Evolutionary conservation across 2,113 vertebrate genomes (phyloP), one percentile per base, ranked within the genome.

Genomic region (Lonchura striata): DNA sequence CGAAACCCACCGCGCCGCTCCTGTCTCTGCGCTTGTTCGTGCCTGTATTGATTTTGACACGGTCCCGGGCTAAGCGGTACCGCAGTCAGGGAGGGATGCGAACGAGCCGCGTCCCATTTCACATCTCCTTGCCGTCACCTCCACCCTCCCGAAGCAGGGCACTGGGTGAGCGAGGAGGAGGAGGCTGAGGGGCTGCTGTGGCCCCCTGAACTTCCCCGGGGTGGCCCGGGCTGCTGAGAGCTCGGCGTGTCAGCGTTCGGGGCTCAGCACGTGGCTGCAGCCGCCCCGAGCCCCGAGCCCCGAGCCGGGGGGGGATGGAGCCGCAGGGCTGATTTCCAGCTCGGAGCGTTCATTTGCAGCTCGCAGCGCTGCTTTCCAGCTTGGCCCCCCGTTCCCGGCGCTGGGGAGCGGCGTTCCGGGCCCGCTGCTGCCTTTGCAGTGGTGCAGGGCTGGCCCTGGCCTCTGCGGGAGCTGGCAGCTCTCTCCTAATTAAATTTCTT

Each of bases 391-490:
- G 6, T 8, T 66, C 37, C 42, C 10, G 65, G 65, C 8, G 31
- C 16, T n/a, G 90, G 30, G 8, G 60, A 85, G 53, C 44, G 4
- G 41, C 19, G 13, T 13, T 23, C 8, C 1, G 2, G 68, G 80
- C 60, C 16, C 1, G 18, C 46, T 25, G 46, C 56, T 33, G 77
- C 6, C 0, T 54, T 91, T 15, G 80, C 77, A 1, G 31, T 53
- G 80, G 27, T 52, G 84, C 90, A 75, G 84, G 0, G 13, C 28
- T 79, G 82, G 91, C 81, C 77, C 81, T 37, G 90, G 44, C 72
- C 81, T 92, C 86, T 79, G 92, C 30, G 0, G 92, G 92, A 90
- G 49, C 90, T 93, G 84, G 53, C 65, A 90, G 94, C 87, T 76
- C 57, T 64, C 86, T 37, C 9, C 0, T 76, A 59, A 85, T 93